These are phyloP conservation scores for Chaetura pelagica DNA, from an alignment of 2,113 vertebrate genomes.

Conservation along the genomic window DNA sequence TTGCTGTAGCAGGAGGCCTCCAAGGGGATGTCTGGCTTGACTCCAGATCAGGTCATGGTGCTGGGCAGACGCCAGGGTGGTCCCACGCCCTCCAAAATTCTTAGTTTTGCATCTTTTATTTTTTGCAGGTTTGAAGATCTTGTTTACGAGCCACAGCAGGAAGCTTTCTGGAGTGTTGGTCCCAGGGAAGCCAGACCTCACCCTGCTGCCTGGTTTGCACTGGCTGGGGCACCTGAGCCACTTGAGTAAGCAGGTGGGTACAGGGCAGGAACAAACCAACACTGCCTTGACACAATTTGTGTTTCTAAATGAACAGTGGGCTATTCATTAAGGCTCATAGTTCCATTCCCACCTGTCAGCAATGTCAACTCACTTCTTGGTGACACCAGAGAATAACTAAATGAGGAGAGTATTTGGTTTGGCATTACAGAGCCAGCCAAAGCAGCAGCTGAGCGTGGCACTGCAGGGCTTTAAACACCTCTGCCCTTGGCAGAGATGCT, in stretches of 20 bases:
- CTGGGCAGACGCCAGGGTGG: background rate
- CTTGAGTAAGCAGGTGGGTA: background rate
- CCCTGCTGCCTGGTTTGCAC: background rate
- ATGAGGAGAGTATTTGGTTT: background rate
- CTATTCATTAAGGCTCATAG: background rate
- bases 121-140: background rate
- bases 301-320: background rate
- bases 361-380: background rate
- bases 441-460: background rate
- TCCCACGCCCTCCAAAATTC: background rate
- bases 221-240: background rate
- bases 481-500: background rate
- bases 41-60: accelerated
- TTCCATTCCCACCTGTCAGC: background rate
- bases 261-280: background rate
- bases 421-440: background rate
- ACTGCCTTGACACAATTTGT: background rate
- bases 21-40: background rate
- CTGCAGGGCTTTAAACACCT: background rate
- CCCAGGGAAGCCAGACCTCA: background rate
- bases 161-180: background rate
- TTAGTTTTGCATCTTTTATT: background rate
- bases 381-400: background rate
- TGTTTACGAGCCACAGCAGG: background rate
- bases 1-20: background rate